Evolutionary conservation across 2,797 vertebrate genomes (phyloP).

Genomic region (Eptatretus atami): DNA sequence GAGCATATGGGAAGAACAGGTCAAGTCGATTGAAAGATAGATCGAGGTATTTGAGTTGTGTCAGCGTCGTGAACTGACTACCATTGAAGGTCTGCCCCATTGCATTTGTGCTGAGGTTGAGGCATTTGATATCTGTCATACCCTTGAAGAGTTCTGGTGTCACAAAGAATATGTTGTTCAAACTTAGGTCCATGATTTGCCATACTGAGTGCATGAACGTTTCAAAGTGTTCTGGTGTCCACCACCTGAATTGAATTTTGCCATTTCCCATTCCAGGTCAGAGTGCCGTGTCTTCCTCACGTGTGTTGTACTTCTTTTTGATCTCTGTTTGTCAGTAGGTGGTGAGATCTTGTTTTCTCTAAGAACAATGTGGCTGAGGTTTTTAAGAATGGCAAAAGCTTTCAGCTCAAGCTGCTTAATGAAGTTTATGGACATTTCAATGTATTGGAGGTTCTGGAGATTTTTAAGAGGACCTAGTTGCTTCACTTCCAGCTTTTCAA

Average conservation of each 20-base stretch:
- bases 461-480: slow-evolving; percentile 7
- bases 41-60: slow-evolving; percentile 11
- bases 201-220: neutral
- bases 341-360: slow-evolving; percentile 12
- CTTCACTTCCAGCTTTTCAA: slow-evolving; percentile 9
- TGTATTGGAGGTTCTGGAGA: slow-evolving; percentile 8
- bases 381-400: slow-evolving; percentile 8
- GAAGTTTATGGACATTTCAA: slow-evolving; percentile 13
- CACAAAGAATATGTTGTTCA: slow-evolving; percentile 12
- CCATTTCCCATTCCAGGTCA: neutral
- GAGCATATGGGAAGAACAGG: slow-evolving; percentile 9
- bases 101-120: slow-evolving; percentile 11
- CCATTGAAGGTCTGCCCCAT: slow-evolving; percentile 12
- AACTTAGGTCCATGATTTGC: slow-evolving; percentile 12
- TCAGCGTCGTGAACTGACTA: slow-evolving; percentile 11
- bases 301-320: too few relatives aligned
- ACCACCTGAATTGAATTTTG: too few relatives aligned
- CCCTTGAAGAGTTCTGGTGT: slow-evolving; percentile 9
- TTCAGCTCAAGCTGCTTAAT: slow-evolving; percentile 12
- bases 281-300: too few relatives aligned
- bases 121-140: slow-evolving; percentile 11
- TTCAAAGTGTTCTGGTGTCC: neutral
- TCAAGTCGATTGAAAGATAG: slow-evolving; percentile 14
- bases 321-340: too few relatives aligned
- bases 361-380: slow-evolving; percentile 10